Evolutionary conservation across 2,113 vertebrate genomes (phyloP), one percentile per base, ranked within the genome.

Genomic region (Capricornis sumatraensis): DNA sequence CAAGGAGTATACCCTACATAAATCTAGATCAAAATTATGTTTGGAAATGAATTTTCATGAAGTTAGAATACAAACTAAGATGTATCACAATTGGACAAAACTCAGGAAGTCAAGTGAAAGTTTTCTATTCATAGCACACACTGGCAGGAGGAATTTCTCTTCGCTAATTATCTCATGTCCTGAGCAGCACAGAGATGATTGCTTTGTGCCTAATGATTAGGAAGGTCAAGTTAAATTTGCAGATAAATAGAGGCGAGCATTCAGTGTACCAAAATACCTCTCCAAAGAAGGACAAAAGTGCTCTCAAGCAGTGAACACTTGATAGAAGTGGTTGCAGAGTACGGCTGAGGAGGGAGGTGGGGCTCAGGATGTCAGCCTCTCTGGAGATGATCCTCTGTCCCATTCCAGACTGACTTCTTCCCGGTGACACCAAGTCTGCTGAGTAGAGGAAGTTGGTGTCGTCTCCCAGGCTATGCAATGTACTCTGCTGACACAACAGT

Each of bases 151-250:
- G 94, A 88, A 95, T 96, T 96, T 89, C 57, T 96, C 91, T 91
- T 95, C 81, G 40, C 71, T 97, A 95, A 98, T 98, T 95, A 96
- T 58, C 79, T 83, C 45, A 53, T 87, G 74, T 90, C 96, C 87
- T 96, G 78, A 96, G 87, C 87, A 94, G 87, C 84, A 88, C 17
- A 89, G 90, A 93, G 92, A 96, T 97, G 95, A 97, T 95, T 97
- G 52, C 96, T 96, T 71, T 87, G 83, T 95, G 94, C 71, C 83
- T 97, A 95, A 87, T 97, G 71, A 96, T 95, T 97, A 96, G 47
- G 64, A 96, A 87, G 95, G 74, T 95, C 96, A 96, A 92, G 87
- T 87, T 86, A 89, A 96, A 96, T 92, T 88, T 95, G 86, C 40
- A 79, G 88, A 95, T 90, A 94, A 94, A 97, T 50, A 97, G 87